Base-by-base conservation (phyloP, 2,113 vertebrate genomes). In the mouse (Mus musculus) region DNA sequence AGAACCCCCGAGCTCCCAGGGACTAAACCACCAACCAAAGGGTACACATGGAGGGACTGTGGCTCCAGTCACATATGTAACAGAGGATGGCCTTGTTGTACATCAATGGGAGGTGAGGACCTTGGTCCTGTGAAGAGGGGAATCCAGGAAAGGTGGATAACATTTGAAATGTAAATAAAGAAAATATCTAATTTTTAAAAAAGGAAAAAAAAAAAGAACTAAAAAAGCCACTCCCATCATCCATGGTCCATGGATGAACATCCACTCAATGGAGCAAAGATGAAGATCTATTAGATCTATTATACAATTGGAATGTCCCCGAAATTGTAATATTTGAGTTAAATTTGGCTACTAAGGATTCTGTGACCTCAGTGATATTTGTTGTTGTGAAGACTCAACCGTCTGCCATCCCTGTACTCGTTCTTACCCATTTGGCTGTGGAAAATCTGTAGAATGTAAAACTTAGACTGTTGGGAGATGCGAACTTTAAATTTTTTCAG, bases 281-380 rank as follows among this genome's bases (percentile, higher is more conserved):
- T 10, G 0, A 22, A 67, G 13, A 33, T 77, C 24, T n/a, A n/a
- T n/a, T n/a, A n/a, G n/a, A n/a, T n/a, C 19, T 28, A 28, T 88
- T 3, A 61, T 20, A n/a, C n/a, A 56, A 10, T 14, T 3, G 39
- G 49, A 81, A 88, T 20, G 39, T 0, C 12, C 5, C n/a, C 33
- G n/a, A 12, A 36, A 28, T 26, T 49, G 19, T 19, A 17, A 17
- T 28, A 61, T 16, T 5, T 12, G 8, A 76, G 54, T 30, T 1
- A 1, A 0, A 54, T n/a, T 9, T 3, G 59, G 24, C 13, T 4
- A 33, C 17, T 19, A 75, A 30, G 2, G 4, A 3, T 42, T 54
- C 12, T n/a, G 8, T 14, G 10, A 42, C 49, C 1, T 52, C 16
- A n/a, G 0, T 22, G 30, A 24, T 36, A 33, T 63, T 26, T 52